Evolutionary conservation across 2,888 invertebrate genomes (phyloP), one percentile per base, ranked within the genome.

Genomic region (Physocephala rufipes): DNA sequence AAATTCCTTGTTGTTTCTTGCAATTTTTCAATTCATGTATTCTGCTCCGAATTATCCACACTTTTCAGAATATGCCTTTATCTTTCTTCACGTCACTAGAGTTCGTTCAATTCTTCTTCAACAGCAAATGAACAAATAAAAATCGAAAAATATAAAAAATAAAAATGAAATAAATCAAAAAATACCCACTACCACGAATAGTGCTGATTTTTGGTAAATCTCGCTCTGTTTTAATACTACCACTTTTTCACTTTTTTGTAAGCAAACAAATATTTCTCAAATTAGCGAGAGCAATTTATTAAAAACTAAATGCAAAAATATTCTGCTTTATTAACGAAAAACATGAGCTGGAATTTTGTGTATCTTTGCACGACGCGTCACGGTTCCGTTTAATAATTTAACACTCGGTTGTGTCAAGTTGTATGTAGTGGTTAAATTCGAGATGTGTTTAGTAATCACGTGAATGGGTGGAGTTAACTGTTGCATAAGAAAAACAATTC

Each of bases 311-410:
- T 49, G 59, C 45, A 58, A 67, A 67, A 67, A 21, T 67, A 30
- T 65, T 49, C 15, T 30, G 21, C 30, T 68, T 61, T 47, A 47
- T 59, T 67, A 67, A 73, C 67, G 62, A 70, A 73, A 67, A 71
- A 72, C 70, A 67, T 70, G 65, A 71, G 64, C 73, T 30, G n/a
- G 70, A 74, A 68, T 74, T 74, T 73, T 74, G 55, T 74, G 74
- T 74, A 74, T 71, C 70, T 73, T 73, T 71, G 58, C 71, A 55
- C 71, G 73, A 73, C 74, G 73, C 73, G 73, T 74, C 71, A 72
- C 69, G 63, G 70, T 58, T 70, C 16, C 49, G 70, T 70, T 70
- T 58, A 70, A 70, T 70, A 19, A 61, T 45, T 30, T 51, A 28
- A 16, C 24, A 36, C 28, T 24, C 58, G 59, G 58, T 28, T 43